Conservation (phyloP, 1,140 invertebrate genomes). For the Pentalonia nigronervosa region DNA sequence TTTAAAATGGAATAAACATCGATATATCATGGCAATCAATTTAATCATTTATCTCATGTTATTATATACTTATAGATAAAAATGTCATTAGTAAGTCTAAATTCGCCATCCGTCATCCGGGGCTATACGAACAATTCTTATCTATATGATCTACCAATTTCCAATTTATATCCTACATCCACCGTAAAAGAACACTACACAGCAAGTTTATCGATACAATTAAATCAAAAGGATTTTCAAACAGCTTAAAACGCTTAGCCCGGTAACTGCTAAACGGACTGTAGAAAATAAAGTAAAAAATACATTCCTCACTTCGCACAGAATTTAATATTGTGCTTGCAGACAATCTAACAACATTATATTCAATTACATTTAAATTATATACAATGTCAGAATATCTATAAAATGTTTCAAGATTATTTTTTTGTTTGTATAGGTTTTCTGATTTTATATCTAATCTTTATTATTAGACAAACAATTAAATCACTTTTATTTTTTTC, state of each 20-base stretch:
- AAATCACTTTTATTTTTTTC: not conserved
- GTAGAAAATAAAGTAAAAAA: not conserved
- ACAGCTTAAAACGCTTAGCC: not conserved
- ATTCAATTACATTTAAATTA: not conserved
- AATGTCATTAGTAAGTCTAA: not conserved
- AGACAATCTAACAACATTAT: not conserved
- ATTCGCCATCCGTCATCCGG: not conserved
- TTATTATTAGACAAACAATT: not conserved
- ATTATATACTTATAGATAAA: not conserved
- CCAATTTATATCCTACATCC: not conserved
- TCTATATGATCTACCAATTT: constrained; percentile 10
- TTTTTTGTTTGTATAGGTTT: not conserved
- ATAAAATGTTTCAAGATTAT: not conserved
- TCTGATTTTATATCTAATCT: not conserved
- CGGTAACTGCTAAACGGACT: not conserved
- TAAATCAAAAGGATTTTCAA: constrained; percentile 25
- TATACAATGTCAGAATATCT: not conserved
- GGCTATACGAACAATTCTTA: not conserved
- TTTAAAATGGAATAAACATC: not conserved
- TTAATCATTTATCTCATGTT: not conserved
- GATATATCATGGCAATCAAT: not conserved
- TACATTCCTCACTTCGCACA: not conserved
- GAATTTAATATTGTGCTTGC: not conserved
- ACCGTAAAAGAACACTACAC: not conserved
- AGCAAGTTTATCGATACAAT: constrained; percentile 17